Conservation (phyloP, 2,113 vertebrate species). For the Saccopteryx leptura region DNA sequence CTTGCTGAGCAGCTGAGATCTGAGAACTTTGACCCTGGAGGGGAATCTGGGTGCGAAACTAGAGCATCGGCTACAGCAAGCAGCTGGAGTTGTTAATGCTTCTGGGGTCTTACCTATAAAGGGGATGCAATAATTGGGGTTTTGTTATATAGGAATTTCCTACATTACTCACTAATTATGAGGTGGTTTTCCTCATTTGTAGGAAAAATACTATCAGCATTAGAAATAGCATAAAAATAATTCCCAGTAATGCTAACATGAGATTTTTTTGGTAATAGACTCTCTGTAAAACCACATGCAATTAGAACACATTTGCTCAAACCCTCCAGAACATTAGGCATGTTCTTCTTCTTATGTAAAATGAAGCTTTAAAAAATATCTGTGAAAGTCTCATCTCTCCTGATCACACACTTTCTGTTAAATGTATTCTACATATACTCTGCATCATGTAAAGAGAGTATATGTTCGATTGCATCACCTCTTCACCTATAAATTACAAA, state of each 20-base stretch:
- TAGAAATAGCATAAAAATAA: conserved; percentile 55
- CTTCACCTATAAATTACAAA: conserved; percentile 6
- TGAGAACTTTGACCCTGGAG: too few relatives aligned
- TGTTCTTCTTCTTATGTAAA: conserved; percentile 48
- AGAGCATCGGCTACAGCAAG: background rate
- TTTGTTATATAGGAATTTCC: background rate
- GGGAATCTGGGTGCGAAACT: rapidly evolving
- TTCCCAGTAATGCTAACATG: conserved; percentile 37
- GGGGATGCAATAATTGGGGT: background rate
- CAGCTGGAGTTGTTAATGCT: background rate
- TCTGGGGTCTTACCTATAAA: background rate
- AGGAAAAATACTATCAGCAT: conserved; percentile 29
- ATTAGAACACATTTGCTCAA: conserved; percentile 51
- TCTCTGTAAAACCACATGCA: background rate
- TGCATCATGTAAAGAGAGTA: conserved; percentile 40
- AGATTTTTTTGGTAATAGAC: conserved; percentile 33
- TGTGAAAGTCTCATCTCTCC: conserved; percentile 30
- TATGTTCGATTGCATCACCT: conserved; percentile 17
- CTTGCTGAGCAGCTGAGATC: background rate
- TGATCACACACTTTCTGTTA: conserved; percentile 55
- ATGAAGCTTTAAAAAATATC: conserved; percentile 61
- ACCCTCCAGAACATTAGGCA: background rate
- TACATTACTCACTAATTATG: background rate
- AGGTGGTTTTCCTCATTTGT: background rate
- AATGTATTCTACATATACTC: conserved; percentile 63